These are phyloP conservation scores for Laodelphax striatellus DNA, from an alignment of 1,140 invertebrate genomes.

Conservation along the genomic window DNA sequence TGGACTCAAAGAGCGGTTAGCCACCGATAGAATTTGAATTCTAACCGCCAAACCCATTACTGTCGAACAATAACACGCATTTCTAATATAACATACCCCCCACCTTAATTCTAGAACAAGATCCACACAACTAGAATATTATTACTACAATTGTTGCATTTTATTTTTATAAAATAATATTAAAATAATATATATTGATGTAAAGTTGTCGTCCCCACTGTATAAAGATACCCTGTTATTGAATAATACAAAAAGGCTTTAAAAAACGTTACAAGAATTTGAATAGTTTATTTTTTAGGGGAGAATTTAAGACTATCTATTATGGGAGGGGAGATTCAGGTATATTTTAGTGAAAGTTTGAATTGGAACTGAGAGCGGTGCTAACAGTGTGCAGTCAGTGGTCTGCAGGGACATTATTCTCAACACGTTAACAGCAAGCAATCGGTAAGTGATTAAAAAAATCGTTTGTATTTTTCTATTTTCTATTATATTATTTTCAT, in stretches of 20 bases:
- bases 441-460: too few relatives aligned
- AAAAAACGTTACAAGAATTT: too few relatives aligned
- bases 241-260: constrained; percentile 6
- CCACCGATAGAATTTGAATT: neutral
- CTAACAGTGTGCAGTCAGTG: too few relatives aligned
- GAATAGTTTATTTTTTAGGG: constrained; percentile 13
- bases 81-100: neutral
- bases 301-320: constrained; percentile 12
- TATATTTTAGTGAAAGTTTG: constrained; percentile 16
- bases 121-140: neutral
- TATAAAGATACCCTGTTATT: neutral
- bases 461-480: too few relatives aligned
- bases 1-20: too few relatives aligned
- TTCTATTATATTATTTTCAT: too few relatives aligned
- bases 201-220: neutral
- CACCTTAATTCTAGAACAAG: neutral
- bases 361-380: neutral
- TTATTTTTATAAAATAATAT: neutral
- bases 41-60: neutral
- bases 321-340: neutral
- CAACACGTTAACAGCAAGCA: too few relatives aligned
- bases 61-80: neutral
- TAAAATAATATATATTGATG: too few relatives aligned
- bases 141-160: constrained; percentile 7
- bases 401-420: too few relatives aligned